phyloP scores from a whole-genome alignment of 2,113 vertebrate species.

The Erythrocebus patas region DNA sequence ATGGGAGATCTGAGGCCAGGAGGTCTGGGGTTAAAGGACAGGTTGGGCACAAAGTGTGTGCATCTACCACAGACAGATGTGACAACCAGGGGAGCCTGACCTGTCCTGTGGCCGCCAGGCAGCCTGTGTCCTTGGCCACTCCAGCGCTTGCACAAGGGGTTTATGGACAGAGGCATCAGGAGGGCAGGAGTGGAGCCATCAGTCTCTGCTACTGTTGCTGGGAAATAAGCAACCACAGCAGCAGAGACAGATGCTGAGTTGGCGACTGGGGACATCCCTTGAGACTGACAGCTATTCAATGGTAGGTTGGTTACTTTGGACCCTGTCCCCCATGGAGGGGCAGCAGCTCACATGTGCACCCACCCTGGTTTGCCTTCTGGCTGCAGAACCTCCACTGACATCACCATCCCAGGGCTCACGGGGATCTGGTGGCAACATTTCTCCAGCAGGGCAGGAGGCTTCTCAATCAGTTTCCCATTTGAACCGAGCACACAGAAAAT shows the following conservation, averaged over 20 bases:
- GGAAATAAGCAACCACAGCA: neutral
- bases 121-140: neutral
- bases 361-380: neutral
- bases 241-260: neutral
- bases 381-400: neutral
- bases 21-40: neutral
- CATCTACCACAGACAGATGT: neutral
- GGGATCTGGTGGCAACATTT: neutral
- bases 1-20: neutral
- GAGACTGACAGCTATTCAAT: neutral
- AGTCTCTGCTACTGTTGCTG: neutral
- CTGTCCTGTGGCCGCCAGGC: neutral
- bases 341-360: neutral
- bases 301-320: neutral
- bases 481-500: neutral
- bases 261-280: neutral
- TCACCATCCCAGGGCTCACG: no score
- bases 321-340: neutral
- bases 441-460: neutral
- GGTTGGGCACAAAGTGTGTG: neutral
- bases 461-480: neutral
- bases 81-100: neutral
- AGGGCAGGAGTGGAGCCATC: neutral
- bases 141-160: rapidly evolving
- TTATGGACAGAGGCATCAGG: neutral